Evolutionary conservation across 2,888 invertebrate species (phyloP), one percentile per base, ranked within the genome.

Genomic region (Azorinus chamasolen): DNA sequence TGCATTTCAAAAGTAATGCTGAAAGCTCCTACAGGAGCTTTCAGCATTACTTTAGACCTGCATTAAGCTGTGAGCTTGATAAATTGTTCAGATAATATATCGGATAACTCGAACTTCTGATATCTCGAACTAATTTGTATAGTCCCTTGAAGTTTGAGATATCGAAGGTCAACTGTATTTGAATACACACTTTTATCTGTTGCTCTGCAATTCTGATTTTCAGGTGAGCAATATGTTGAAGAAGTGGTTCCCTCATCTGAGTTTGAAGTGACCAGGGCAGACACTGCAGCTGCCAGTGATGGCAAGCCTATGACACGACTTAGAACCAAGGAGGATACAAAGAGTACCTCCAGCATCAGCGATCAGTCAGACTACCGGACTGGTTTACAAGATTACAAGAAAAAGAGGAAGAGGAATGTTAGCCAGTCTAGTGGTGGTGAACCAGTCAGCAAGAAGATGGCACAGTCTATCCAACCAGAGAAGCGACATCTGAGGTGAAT

Each of bases 321-420:
- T 24, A 85, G 79, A 58, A 37, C 57, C 16, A 78, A 63, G 18
- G 82, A 82, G 4, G 86, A 84, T 45, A 69, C 66, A 16, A 73
- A 66, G 48, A 80, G 81, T 25, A 76, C 68, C 18, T 77, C 83
- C n/a, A 62, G 63, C 45, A 24, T 63, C 14, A 75, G 79, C 20
- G 75, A 79, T 10, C 39, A 58, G 16, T 75, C 79, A 39, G 74
- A 74, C 4, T 27, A n/a, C 22, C 50, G 59, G 37, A 32, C 55
- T 27, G 62, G 39, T 22, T n/a, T 51, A 24, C 22, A 53, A n/a
- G 75, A 72, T 4, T 53, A 58, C 12, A 69, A 66, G 27, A 46
- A 58, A 41, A 80, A 74, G 39, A 27, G 79, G n/a, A 68, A 74
- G 59, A 57, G 79, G 18, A 71, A 66, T 37, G 39, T 54, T 1